These are phyloP conservation scores for Periplaneta americana DNA, from an alignment of 1,140 invertebrate species.

Conservation along the genomic window DNA sequence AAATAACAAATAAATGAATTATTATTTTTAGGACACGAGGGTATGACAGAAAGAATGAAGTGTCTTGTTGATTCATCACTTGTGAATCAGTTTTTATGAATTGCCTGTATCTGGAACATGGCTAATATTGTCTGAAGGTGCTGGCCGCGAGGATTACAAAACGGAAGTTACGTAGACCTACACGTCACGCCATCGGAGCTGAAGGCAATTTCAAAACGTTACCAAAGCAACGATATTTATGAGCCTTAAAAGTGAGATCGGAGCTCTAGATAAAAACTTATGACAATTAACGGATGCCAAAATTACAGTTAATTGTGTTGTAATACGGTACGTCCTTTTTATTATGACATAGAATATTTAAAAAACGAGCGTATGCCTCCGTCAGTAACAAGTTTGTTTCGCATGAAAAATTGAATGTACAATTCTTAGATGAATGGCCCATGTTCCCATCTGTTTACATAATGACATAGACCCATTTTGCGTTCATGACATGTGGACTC, in stretches of 20 bases:
- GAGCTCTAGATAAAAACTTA: neutral
- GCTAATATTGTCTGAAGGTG: neutral
- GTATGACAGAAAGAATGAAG: no score
- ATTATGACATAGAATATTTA: neutral
- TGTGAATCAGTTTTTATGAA: no score
- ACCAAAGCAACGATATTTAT: neutral
- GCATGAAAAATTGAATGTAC: neutral
- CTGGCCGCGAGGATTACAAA: neutral
- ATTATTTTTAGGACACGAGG: no score
- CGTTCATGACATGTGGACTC: neutral
- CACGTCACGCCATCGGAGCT: neutral
- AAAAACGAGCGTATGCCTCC: neutral
- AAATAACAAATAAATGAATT: no score
- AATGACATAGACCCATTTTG: neutral
- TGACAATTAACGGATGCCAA: neutral
- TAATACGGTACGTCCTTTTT: neutral
- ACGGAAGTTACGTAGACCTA: neutral
- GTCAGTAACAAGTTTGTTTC: neutral
- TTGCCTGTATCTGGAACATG: no score
- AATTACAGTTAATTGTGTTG: neutral
- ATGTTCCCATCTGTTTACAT: neutral
- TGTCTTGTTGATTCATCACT: no score
- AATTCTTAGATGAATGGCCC: neutral
- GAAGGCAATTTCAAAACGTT: neutral
- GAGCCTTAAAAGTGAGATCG: neutral